phyloP scores from a whole-genome alignment of 2,113 vertebrate species.

The Bucco capensis region DNA sequence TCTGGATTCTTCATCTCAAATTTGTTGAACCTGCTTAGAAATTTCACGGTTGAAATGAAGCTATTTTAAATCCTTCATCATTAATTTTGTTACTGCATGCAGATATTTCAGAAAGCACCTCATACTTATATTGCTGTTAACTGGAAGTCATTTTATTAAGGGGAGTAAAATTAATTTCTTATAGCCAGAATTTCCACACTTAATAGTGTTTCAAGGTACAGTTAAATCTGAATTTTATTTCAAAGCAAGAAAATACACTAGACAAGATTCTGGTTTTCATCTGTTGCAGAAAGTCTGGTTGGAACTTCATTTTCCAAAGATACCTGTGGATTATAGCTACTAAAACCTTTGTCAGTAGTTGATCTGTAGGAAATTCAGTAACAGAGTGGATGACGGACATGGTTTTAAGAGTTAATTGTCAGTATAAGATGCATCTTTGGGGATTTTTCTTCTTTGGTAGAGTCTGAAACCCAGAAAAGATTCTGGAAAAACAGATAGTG shows the following conservation, averaged over 20 bases:
- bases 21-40: not conserved
- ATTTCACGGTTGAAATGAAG: not conserved
- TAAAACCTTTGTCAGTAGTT: not conserved
- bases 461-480: conserved; percentile 18
- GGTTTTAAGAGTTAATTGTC: not conserved
- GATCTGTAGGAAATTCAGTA: not conserved
- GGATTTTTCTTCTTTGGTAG: not conserved
- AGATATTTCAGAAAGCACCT: not conserved
- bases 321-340: conserved; percentile 67
- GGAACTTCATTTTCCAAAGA: conserved; percentile 18
- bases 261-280: not conserved
- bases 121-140: not conserved
- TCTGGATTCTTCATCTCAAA: not conserved
- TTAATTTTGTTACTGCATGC: not conserved
- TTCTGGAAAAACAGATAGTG: not conserved
- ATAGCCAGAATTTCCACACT: not conserved
- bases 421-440: not conserved
- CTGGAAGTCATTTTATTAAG: not conserved
- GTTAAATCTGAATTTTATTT: not conserved
- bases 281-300: not conserved
- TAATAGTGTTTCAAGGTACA: not conserved
- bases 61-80: not conserved
- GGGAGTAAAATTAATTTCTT: not conserved
- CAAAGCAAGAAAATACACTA: conserved; percentile 1
- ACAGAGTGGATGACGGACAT: not conserved